Evolutionary conservation across 2,888 invertebrate genomes (phyloP).

Genomic region (Brenthis hecate): DNA sequence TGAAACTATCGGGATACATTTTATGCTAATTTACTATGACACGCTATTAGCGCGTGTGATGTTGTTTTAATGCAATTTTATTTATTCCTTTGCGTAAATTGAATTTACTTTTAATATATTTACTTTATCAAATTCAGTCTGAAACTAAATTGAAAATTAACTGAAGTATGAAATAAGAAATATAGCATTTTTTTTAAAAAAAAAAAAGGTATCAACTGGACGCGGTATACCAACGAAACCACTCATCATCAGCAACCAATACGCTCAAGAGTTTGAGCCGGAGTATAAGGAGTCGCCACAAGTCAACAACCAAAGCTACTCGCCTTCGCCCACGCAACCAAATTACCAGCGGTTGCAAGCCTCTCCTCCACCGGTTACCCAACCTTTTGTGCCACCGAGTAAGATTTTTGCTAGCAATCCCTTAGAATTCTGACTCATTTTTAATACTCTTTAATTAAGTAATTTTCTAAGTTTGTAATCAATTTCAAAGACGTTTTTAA

Average conservation of each 20-base stretch:
- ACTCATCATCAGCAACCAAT: conserved; percentile 76
- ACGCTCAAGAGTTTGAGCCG: conserved; percentile 76
- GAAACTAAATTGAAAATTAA: too few relatives aligned
- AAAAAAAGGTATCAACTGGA: conserved; percentile 68
- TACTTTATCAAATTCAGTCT: too few relatives aligned
- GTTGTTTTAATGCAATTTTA: too few relatives aligned
- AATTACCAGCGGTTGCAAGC: conserved; percentile 64
- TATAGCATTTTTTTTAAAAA: conserved; percentile 12
- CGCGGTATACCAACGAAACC: conserved; percentile 69
- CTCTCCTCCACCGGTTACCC: conserved; percentile 63
- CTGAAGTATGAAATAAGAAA: too few relatives aligned
- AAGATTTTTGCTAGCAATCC: conserved; percentile 28
- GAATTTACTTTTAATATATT: too few relatives aligned
- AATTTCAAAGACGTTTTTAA: too few relatives aligned
- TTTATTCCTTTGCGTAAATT: too few relatives aligned
- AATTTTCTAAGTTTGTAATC: too few relatives aligned
- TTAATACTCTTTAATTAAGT: too few relatives aligned
- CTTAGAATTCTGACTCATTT: too few relatives aligned
- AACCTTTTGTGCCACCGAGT: conserved; percentile 74
- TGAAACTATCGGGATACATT: not conserved
- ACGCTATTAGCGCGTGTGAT: not conserved
- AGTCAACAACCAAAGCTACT: conserved; percentile 39
- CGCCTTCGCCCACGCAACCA: conserved; percentile 44
- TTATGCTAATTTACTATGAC: not conserved
- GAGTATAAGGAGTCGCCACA: conserved; percentile 58